A percentile compares a stretch with the other conserved stretches of the same genome.
Evolutionary conservation across 2,888 invertebrate genomes (phyloP).

Genomic region (Cyrtodaria siliqua): DNA sequence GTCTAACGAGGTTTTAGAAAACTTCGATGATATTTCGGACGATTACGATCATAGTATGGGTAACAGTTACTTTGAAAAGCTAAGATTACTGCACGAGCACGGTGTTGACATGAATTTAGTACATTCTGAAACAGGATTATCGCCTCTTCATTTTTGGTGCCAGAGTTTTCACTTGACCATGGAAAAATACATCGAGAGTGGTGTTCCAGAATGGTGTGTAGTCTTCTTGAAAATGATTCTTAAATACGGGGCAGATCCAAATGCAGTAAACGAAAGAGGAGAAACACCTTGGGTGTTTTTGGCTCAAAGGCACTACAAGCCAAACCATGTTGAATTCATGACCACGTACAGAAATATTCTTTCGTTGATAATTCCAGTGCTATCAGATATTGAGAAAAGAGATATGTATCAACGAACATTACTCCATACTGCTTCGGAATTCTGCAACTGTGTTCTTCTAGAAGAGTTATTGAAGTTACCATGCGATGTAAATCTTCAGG

Average conservation of each 20-base stretch:
- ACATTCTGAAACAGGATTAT: slow-evolving; percentile 6
- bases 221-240: slow-evolving; percentile 10
- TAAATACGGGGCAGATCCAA: slow-evolving; percentile 13
- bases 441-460: slow-evolving; percentile 19
- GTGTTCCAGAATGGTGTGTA: background rate
- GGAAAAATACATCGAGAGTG: background rate
- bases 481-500: slow-evolving; percentile 1
- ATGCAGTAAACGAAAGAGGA: slow-evolving; percentile 9
- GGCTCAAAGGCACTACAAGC: slow-evolving; percentile 30
- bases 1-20: background rate
- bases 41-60: background rate
- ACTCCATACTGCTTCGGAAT: slow-evolving; percentile 16
- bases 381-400: background rate
- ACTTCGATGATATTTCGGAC: background rate
- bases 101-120: slow-evolving; percentile 24
- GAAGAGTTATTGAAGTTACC: background rate
- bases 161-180: slow-evolving; percentile 23
- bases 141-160: slow-evolving; percentile 28
- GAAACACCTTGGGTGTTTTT: slow-evolving; percentile 17
- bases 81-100: slow-evolving; percentile 6
- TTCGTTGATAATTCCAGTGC: no score
- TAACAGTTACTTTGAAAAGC: slow-evolving; percentile 22
- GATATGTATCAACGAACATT: slow-evolving; percentile 15
- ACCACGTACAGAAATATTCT: no score
- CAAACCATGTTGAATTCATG: slow-evolving; percentile 1